Conservation (phyloP, 2,888 invertebrate species). For the Epirrita christyi region DNA sequence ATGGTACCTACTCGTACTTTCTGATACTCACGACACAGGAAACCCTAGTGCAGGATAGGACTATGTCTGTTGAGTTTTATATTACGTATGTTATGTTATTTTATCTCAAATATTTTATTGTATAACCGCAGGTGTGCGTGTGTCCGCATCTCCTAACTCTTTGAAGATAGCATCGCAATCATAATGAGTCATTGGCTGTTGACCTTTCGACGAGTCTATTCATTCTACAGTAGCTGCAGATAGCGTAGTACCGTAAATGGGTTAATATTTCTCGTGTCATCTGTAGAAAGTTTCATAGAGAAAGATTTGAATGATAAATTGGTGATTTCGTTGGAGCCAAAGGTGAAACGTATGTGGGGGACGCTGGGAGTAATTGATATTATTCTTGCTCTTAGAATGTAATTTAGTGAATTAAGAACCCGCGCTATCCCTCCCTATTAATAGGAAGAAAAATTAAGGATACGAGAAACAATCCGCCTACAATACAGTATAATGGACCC, state of each 20-base stretch:
- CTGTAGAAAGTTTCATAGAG: conserved; percentile 20
- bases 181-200: conserved; percentile 62
- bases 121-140: conserved; percentile 41
- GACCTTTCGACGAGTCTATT: conserved; percentile 56
- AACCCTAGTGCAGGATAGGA: too few species aligned
- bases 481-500: too few species aligned
- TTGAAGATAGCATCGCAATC: conserved; percentile 49
- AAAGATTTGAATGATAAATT: conserved; percentile 10
- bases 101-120: conserved; percentile 37
- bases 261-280: conserved; percentile 35
- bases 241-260: conserved; percentile 37
- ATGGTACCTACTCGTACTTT: too few species aligned
- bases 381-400: conserved; percentile 3
- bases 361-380: too few species aligned
- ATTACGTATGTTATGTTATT: too few species aligned
- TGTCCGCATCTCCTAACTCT: conserved; percentile 35
- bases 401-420: not conserved
- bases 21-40: too few species aligned
- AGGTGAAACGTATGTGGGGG: too few species aligned
- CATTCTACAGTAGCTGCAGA: conserved; percentile 36
- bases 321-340: conserved; percentile 3
- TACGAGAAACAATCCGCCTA: too few species aligned
- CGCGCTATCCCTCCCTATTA: not conserved
- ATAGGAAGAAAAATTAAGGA: too few species aligned
- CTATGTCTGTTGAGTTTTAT: too few species aligned